Conservation (phyloP, 37 sponge, comb jelly and placozoan species). For the Bolinopsis microptera region DNA sequence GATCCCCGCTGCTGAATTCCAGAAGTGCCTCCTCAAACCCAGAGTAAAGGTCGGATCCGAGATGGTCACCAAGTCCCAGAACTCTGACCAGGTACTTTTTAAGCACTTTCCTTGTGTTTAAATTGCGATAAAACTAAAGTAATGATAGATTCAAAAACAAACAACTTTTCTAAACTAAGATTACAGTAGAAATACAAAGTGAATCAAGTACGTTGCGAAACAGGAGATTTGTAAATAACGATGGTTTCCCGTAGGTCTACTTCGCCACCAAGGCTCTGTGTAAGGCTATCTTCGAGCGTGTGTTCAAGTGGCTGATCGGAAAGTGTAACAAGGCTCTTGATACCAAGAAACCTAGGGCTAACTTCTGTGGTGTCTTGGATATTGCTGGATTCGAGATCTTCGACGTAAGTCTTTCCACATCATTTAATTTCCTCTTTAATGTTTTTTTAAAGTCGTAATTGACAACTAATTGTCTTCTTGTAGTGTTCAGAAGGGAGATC, state of each 20-base stretch:
- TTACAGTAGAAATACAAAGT: background rate
- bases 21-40: slow-evolving; percentile 86
- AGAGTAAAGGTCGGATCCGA: slow-evolving; percentile 91
- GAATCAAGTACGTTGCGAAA: no score
- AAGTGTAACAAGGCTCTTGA: slow-evolving; percentile 93
- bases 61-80: slow-evolving; percentile 89
- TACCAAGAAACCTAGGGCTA: slow-evolving; percentile 74
- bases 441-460: no score
- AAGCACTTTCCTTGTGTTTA: no score
- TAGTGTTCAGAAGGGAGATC: no score
- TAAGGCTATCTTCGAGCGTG: slow-evolving; percentile 92
- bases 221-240: no score
- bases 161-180: no score
- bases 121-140: no score
- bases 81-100: slow-evolving; percentile 77
- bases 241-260: no score
- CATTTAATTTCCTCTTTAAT: no score
- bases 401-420: slow-evolving; percentile 68
- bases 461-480: no score
- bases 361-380: slow-evolving; percentile 88
- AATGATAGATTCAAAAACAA: no score
- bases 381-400: slow-evolving; percentile 99
- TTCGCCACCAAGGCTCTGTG: slow-evolving; percentile 93
- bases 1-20: slow-evolving; percentile 82
- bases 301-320: slow-evolving; percentile 94